Evolutionary conservation across 2,888 invertebrate species (phyloP).

Genomic region (Hypena proboscidalis): DNA sequence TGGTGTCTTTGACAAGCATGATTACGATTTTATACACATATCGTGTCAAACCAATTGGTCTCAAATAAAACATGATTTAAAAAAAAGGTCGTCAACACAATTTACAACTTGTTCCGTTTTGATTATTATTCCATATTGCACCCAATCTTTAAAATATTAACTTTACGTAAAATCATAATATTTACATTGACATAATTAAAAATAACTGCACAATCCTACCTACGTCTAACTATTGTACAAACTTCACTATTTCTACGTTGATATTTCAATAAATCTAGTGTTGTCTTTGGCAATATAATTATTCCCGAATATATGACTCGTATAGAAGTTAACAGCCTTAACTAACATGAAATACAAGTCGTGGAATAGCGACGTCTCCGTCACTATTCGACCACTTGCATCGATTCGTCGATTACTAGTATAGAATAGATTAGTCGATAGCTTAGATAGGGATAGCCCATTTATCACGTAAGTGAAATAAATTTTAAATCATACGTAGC

Average conservation of each 20-base stretch:
- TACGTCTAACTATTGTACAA: conserved; percentile 65
- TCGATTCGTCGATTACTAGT: conserved; percentile 23
- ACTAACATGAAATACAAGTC: conserved; percentile 40
- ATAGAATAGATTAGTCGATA: conserved; percentile 22
- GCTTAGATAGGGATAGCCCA: too few relatives aligned
- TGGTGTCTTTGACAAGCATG: conserved; percentile 4
- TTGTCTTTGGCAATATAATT: conserved; percentile 67
- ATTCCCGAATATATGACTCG: conserved; percentile 45
- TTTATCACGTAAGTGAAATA: too few relatives aligned
- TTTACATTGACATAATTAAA: conserved; percentile 44
- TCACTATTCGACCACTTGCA: conserved; percentile 20
- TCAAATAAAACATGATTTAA: conserved; percentile 12
- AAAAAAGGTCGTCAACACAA: conserved; percentile 25
- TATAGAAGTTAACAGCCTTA: conserved; percentile 42
- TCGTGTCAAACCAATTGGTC: neutral
- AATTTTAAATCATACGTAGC: too few relatives aligned
- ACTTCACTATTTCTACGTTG: conserved; percentile 57
- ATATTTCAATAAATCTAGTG: conserved; percentile 49
- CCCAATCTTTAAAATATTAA: conserved; percentile 36
- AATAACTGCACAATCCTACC: conserved; percentile 49
- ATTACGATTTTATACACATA: neutral
- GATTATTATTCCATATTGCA: conserved; percentile 40
- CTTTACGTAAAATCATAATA: conserved; percentile 42
- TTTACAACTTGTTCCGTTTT: conserved; percentile 27
- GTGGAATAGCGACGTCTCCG: conserved; percentile 31